phyloP scores from a whole-genome alignment of 30 jellyfish, hydroid and myxozoan species.

The Mastigias papua region DNA sequence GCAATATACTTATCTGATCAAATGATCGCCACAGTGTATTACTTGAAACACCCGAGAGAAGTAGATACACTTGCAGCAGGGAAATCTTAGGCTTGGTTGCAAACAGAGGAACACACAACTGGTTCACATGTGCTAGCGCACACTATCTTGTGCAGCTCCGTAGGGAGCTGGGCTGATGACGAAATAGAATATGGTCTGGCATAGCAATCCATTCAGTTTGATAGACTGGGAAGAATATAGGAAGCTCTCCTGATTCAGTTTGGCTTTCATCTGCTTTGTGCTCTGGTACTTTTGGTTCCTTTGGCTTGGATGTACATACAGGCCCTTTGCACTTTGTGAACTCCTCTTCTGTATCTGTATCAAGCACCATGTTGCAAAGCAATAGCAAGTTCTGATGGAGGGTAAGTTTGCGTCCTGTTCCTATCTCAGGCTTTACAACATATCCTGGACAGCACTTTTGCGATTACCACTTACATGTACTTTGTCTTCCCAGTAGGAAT shows the following conservation, averaged over 20 bases:
- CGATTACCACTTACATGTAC: constrained; percentile 25
- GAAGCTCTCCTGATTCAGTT: constrained; percentile 27
- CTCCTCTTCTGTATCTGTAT: not conserved
- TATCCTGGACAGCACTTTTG: constrained; percentile 31
- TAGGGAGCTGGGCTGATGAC: no score
- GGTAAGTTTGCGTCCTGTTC: constrained; percentile 15
- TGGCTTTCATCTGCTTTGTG: constrained; percentile 4
- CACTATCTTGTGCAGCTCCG: no score
- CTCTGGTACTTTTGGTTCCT: constrained; percentile 4
- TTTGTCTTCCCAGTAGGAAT: constrained; percentile 33
- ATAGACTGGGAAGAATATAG: constrained; percentile 3
- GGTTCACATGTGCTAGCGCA: no score
- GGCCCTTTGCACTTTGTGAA: not conserved
- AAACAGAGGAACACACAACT: no score
- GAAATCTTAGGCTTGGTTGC: no score
- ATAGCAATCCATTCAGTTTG: constrained; percentile 1
- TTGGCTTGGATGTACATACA: not conserved
- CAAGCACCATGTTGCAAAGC: constrained; percentile 19
- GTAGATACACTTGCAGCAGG: no score
- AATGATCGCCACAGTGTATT: no score
- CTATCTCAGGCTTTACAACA: constrained; percentile 27
- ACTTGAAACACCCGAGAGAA: no score
- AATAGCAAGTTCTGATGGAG: constrained; percentile 36
- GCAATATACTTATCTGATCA: no score
- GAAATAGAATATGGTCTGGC: not conserved